Conservation (phyloP, 2,797 vertebrate species). For the Octomys mimax region DNA sequence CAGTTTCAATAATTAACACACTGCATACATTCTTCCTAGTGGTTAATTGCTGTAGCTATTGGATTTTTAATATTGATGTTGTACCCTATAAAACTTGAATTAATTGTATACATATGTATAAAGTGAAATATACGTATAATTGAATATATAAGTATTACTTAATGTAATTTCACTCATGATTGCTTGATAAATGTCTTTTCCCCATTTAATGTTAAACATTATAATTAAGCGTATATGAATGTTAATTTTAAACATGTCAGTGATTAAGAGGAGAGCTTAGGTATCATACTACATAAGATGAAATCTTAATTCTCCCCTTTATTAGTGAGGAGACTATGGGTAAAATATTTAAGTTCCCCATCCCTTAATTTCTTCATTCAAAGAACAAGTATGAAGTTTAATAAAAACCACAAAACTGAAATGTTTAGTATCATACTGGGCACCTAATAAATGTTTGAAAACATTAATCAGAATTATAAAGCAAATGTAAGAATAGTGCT, state of each 20-base stretch:
- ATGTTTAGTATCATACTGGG: not conserved
- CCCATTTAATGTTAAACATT: not conserved
- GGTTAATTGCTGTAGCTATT: not conserved
- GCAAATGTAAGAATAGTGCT: not conserved
- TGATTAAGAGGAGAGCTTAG: not conserved
- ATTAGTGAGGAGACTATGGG: not conserved
- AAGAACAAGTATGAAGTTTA: not conserved
- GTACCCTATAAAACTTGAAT: not conserved
- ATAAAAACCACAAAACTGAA: not conserved
- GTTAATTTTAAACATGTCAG: not conserved
- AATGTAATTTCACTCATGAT: not conserved
- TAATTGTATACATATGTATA: not conserved
- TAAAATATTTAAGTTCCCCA: not conserved
- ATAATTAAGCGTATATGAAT: not conserved
- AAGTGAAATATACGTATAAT: not conserved
- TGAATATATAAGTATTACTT: not conserved
- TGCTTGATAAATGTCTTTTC: not conserved
- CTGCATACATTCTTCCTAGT: too few relatives aligned
- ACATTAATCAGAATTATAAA: not conserved
- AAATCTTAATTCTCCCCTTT: not conserved
- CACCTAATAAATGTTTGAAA: not conserved
- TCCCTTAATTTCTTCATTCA: not conserved
- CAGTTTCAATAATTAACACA: too few relatives aligned
- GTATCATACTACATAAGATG: accelerated
- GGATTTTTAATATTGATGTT: not conserved